phyloP scores from a whole-genome alignment of 1,140 invertebrate genomes.

The Hylyphantes graminicola region DNA sequence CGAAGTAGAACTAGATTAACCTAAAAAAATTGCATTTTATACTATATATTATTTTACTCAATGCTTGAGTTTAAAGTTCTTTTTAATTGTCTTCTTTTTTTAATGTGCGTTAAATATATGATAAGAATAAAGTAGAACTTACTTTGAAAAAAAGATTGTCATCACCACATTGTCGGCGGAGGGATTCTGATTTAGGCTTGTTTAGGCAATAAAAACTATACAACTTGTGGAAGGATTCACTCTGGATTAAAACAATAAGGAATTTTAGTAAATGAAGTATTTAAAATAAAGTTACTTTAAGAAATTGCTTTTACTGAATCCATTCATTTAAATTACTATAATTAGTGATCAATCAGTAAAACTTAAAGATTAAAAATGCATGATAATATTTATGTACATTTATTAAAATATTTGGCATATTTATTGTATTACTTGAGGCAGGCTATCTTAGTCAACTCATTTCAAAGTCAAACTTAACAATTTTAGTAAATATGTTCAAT shows the following conservation, averaged over 20 bases:
- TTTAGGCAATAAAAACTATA: constrained; percentile 99
- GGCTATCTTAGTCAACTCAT: neutral
- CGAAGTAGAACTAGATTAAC: neutral
- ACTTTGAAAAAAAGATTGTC: constrained; percentile 79
- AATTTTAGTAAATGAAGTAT: neutral
- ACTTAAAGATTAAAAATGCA: too few species aligned
- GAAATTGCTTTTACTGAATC: neutral
- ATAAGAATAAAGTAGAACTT: neutral
- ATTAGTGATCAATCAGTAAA: neutral
- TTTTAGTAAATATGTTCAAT: neutral
- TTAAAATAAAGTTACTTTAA: neutral
- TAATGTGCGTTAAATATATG: too few species aligned
- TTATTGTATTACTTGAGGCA: too few species aligned
- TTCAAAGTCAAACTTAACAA: neutral
- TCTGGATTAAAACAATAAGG: constrained; percentile 73
- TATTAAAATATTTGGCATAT: too few species aligned
- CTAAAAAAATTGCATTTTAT: neutral
- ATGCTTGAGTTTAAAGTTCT: too few species aligned
- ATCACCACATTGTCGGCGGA: constrained; percentile 86
- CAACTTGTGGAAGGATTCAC: constrained; percentile 86
- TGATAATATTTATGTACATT: too few species aligned
- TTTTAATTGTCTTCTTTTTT: too few species aligned
- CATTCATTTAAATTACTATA: too few species aligned
- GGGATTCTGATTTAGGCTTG: constrained; percentile 89
- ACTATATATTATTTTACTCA: too few species aligned